Base-by-base conservation (phyloP, 2,113 vertebrate genomes). In the Platysteira castanea region DNA sequence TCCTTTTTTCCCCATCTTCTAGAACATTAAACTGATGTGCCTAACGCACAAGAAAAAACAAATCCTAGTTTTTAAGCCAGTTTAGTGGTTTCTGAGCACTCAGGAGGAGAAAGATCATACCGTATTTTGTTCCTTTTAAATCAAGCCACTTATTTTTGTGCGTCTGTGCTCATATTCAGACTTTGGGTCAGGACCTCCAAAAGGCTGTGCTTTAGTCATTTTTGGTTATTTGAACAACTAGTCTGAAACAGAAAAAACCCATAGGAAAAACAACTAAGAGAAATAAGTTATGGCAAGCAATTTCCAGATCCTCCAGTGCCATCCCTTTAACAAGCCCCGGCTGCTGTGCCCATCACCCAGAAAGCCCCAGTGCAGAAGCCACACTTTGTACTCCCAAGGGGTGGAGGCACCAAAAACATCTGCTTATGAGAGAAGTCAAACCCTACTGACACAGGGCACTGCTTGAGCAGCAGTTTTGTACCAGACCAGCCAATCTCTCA, bases 331-430 rank as follows among this genome's bases (percentile, higher is more conserved):
- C 0, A 12, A 94, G 41, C 11, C 49, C 41, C 57, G 75, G 28
- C 22, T 5, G 1, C 75, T 19, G 11, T 61, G 47, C 39, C 59
- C 42, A n/a, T 24, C 30, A 37, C 15, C 27, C 3, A 0, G 39
- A 59, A 26, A 81, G 47, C 19, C 27, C 46, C 6, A 1, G 3
- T 0, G 0, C 28, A 74, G 63, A 65, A 82, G 53, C 46, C 52
- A 54, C 53, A 3, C 0, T 3, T 57, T 57, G 27, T 35, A n/a
- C 14, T 70, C 61, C 56, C 21, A 4, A 42, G 8, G 17, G 13
- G 1, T 30, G 24, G 41, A 82, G 6, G 30, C 65, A 63, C 13
- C 42, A 47, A 78, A 86, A 31, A 2, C 16, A 78, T 10, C 60
- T 52, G 52, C 22, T 61, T 75, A 37, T 3, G 12, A 47, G 19